Base-by-base conservation (phyloP, 2,113 vertebrate genomes). In the Tursiops truncatus region DNA sequence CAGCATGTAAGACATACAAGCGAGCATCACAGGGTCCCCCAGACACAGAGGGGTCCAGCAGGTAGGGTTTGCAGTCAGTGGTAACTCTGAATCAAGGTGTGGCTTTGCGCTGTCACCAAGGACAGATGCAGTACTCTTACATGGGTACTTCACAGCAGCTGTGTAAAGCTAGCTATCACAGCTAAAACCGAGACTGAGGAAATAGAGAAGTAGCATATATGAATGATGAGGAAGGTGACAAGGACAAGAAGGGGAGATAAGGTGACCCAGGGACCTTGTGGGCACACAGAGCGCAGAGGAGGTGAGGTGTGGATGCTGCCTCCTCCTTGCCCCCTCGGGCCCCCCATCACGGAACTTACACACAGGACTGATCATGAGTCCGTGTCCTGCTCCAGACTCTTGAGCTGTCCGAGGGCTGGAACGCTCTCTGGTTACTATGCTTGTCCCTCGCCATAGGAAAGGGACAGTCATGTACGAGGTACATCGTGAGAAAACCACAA, bases 401-500 rank as follows among this genome's bases (percentile, higher is more conserved):
- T 10, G 81, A 86, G 41, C 31, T 7, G 5, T 33, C 20, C 28
- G 6, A 83, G 62, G 41, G 26, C 0, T 0, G 56, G 58, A 41
- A 33, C 7, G 36, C 50, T 8, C 44, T 41, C 91, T 71, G 36
- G 12, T 44, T 15, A 74, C 65, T 28, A 4, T 11, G 65, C 41
- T 71, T 3, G 0, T 1, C 53, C 62, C 65, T 76, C 20, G 3
- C 56, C n/a, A 14, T 0, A n/a, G 80, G 47, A 36, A 60, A 47
- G 47, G 28, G 38, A 44, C n/a, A 5, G 62, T 26, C 85, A 10
- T 0, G 0, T 2, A 0, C 6, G 1, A 33, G 44, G n/a, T 14
- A 3, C 23, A 4, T 0, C 2, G 0, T 31, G 8, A 70, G 58
- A 28, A 74, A 86, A 44, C 14, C 44, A 47, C 28, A 33, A 3